Conservation (phyloP, 2,797 vertebrate species). For the Epinephelus awoara region DNA sequence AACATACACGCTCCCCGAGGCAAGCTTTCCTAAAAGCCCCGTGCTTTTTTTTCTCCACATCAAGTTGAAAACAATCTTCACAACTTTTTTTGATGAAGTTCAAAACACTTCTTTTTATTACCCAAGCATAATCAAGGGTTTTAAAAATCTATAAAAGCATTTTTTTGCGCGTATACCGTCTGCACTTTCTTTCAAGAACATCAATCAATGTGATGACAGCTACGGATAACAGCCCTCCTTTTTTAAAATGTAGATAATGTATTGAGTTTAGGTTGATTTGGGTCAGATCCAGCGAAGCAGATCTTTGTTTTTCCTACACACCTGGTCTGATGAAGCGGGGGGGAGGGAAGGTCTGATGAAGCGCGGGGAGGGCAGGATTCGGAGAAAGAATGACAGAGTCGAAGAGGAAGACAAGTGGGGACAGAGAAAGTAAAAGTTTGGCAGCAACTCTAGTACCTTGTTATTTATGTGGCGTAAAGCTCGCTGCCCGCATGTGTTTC, state of each 20-base stretch:
- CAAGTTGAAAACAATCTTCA: conserved; percentile 35
- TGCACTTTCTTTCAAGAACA: not conserved
- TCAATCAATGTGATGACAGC: conserved; percentile 5
- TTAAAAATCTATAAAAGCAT: conserved; percentile 6
- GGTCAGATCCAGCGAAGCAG: conserved; percentile 24
- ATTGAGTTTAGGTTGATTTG: conserved; percentile 16
- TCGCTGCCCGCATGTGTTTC: conserved; percentile 18
- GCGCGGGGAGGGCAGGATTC: not conserved
- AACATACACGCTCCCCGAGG: conserved; percentile 49
- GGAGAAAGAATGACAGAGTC: conserved; percentile 15
- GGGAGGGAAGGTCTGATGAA: conserved; percentile 17
- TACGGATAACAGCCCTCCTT: not conserved
- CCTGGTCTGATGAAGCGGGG: conserved; percentile 27
- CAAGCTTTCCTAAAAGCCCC: conserved; percentile 36
- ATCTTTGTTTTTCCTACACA: conserved; percentile 37
- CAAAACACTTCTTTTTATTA: conserved; percentile 23
- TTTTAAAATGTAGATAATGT: conserved; percentile 2
- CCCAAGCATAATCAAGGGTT: not conserved
- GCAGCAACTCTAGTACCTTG: conserved; percentile 38
- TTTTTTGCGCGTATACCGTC: not conserved
- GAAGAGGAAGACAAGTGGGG: conserved; percentile 41
- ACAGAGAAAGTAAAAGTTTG: conserved; percentile 62
- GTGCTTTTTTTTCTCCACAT: not conserved
- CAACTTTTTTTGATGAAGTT: conserved; percentile 22
- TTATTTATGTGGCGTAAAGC: conserved; percentile 46